Conservation (phyloP, 2,113 vertebrate species). For the Amphilophus citrinellus region DNA sequence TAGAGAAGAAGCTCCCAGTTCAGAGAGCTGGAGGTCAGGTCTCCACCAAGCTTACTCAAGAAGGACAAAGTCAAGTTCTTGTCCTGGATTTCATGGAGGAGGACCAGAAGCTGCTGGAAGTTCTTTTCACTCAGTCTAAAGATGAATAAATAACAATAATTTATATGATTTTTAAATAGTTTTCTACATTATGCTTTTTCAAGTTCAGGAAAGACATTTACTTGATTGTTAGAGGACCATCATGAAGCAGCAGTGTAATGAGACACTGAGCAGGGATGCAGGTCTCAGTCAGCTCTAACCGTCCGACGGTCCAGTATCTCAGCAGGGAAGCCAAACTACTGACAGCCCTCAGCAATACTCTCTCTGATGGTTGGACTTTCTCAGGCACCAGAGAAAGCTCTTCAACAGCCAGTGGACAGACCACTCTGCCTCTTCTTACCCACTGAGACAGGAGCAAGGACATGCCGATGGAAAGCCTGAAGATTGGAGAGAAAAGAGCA, state of each 20-base stretch:
- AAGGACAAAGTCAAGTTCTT: background rate
- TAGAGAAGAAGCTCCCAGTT: constrained; percentile 41
- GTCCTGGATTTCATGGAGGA: constrained; percentile 36
- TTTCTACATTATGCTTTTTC: accelerated
- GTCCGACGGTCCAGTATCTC: constrained; percentile 13
- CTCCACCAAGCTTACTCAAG: constrained; percentile 25
- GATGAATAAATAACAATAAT: background rate
- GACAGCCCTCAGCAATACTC: too few relatives aligned
- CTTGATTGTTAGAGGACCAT: constrained; percentile 39
- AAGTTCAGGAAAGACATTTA: background rate
- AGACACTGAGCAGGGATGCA: constrained; percentile 36
- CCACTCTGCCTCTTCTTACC: constrained; percentile 22
- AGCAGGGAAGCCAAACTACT: too few relatives aligned
- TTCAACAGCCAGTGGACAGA: too few relatives aligned
- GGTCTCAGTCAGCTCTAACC: constrained; percentile 33
- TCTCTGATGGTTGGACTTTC: too few relatives aligned
- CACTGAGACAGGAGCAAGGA: constrained; percentile 15
- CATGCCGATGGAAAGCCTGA: constrained; percentile 20
- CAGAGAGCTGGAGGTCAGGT: constrained; percentile 36
- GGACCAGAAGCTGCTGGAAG: background rate
- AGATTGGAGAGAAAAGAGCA: background rate
- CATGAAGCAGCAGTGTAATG: constrained; percentile 16
- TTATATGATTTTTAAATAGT: too few relatives aligned
- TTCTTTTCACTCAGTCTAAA: constrained; percentile 10
- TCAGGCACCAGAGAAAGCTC: too few relatives aligned